phyloP scores from a whole-genome alignment of 2,888 invertebrate genomes.

The Pyralis farinalis region DNA sequence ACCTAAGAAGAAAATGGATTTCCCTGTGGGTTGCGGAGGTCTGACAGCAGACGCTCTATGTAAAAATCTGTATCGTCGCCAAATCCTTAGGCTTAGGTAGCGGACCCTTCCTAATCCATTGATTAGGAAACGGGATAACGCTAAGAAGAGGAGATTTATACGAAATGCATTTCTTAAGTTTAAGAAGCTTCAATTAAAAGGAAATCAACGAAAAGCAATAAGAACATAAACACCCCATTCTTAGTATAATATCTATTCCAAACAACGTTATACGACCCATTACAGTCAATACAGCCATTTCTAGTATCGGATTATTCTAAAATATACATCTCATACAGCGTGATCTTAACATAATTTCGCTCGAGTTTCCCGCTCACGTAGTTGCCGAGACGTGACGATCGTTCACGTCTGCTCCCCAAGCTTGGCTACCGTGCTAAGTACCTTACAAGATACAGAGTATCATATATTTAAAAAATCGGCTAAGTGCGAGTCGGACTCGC shows the following conservation, averaged over 20 bases:
- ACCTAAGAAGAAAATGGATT: no score
- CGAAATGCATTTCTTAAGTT: no score
- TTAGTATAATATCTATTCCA: neutral
- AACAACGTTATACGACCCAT: neutral
- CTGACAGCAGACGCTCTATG: no score
- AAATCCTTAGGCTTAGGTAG: no score
- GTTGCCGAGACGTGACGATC: conserved; percentile 46
- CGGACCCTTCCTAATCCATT: no score
- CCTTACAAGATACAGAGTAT: conserved; percentile 10
- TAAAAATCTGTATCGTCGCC: no score
- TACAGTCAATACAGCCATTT: conserved; percentile 13
- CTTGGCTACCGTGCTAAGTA: conserved; percentile 18
- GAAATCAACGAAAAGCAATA: neutral
- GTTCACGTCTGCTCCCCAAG: conserved; percentile 30
- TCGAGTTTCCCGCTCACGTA: conserved; percentile 46
- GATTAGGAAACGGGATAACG: no score
- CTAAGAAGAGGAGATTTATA: no score
- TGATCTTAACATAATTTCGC: conserved; percentile 46
- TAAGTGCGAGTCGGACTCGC: no score
- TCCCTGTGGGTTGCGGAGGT: no score
- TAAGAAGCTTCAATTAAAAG: neutral
- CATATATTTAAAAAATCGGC: no score
- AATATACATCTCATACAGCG: conserved; percentile 32
- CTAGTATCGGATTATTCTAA: conserved; percentile 32
- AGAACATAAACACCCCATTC: neutral